Base-by-base conservation (phyloP, 1,140 invertebrate genomes). In the Eupristina koningsbergeri region DNA sequence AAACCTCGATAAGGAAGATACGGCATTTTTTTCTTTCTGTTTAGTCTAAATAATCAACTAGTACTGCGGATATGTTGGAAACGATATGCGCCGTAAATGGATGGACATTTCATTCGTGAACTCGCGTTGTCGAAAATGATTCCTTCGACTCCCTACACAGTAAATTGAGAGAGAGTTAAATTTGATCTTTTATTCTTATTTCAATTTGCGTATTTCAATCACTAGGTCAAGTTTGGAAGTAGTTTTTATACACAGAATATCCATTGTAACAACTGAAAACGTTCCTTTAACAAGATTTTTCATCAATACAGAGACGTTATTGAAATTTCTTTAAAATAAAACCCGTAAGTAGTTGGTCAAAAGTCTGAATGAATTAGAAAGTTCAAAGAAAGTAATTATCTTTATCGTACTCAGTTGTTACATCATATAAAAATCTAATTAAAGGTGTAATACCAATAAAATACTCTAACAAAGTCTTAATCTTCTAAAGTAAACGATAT, bases 31-130 rank as follows among this genome's bases (percentile, higher is more conserved):
- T 77, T 78, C 29, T 76, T 50, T 84, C 39, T 50, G 73, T 78
- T 69, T 71, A 75, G 58, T 76, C 78, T 80, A 80, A 71, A 79
- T 13, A 87, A 84, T 86, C 85, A 86, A 85, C 77, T 84, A 84
- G 83, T 85, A 83, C 87, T 86, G 87, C 75, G 86, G 90, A 91
- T 91, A 91, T 91, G 89, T 91, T 85, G 83, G 85, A 86, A 89
- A 86, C 87, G 89, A 91, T 91, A 91, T 87, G 87, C 80, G 78
- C 58, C 80, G 87, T 89, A 86, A 85, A 73, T 67, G 69, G 58
- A 80, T 80, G 71, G 71, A 67, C 84, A 67, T 64, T 61, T 84
- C 71, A 58, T 67, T 45, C 47, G 67, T 69, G 22, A 63, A 29
- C 80, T 77, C 50, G 22, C 45, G 64, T 53, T 34, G 50, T 41